Percentiles rank a stretch among this genome's conserved stretches.
Conservation (phyloP, 2,888 invertebrate genomes). For the Escarpia spicata region DNA sequence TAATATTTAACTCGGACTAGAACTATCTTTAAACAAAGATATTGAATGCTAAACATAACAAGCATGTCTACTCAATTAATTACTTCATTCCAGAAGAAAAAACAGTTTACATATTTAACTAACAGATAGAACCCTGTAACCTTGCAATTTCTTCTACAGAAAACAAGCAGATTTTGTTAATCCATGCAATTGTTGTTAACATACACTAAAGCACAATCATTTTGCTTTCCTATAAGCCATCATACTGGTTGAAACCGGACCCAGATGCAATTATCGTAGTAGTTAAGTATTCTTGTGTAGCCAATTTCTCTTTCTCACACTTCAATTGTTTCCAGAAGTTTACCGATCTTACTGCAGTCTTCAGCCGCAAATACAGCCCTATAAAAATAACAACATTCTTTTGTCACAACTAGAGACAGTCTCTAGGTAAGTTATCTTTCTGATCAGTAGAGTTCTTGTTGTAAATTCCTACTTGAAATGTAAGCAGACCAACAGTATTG, state of each 20-base stretch:
- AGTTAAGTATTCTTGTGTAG: neutral
- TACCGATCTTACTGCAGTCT: neutral
- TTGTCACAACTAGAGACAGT: neutral
- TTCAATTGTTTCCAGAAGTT: neutral
- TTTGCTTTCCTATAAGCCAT: neutral
- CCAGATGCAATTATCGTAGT: no score
- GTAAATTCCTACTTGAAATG: neutral
- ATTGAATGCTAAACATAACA: neutral
- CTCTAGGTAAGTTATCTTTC: neutral
- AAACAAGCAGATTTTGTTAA: neutral
- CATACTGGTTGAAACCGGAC: no score
- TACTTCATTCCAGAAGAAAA: neutral
- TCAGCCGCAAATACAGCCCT: neutral
- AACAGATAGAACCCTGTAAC: no score
- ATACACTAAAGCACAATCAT: neutral
- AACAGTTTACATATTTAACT: neutral
- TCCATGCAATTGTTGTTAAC: neutral
- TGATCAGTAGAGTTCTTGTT: neutral
- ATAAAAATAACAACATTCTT: neutral
- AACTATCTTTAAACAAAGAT: neutral
- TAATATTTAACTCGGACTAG: neutral
- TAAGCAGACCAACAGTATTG: neutral
- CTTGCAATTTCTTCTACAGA: neutral
- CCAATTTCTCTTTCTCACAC: neutral
- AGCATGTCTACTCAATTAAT: neutral